These are phyloP conservation scores for Stomorhina lunata DNA, from an alignment of 2,888 invertebrate genomes.

Conservation along the genomic window DNA sequence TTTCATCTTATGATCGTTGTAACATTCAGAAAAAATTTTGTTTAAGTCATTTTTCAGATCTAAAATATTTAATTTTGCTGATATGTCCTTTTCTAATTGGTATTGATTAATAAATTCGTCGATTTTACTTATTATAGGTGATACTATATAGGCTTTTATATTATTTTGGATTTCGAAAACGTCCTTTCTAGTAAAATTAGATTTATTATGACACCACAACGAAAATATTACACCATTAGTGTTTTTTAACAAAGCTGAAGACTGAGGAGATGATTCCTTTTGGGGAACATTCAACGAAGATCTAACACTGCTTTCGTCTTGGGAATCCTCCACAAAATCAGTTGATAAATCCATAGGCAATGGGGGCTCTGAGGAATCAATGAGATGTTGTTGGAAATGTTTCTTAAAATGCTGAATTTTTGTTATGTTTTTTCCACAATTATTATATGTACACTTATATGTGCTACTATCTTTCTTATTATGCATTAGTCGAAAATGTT, in stretches of 20 bases:
- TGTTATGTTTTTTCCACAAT: background rate
- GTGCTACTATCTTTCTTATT: background rate
- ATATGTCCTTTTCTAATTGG: background rate
- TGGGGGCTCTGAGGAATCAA: no score
- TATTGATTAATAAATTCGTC: background rate
- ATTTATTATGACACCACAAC: background rate
- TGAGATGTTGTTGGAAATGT: no score
- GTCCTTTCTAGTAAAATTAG: background rate
- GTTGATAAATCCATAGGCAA: no score
- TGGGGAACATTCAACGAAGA: no score
- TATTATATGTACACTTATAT: background rate
- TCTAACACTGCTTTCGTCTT: no score
- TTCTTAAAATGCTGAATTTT: no score
- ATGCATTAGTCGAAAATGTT: no score
- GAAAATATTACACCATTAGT: no score
- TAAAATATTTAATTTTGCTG: background rate
- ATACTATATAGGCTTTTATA: background rate
- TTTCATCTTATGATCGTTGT: background rate
- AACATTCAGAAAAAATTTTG: background rate
- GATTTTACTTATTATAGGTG: background rate
- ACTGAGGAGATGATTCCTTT: no score
- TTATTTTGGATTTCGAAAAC: background rate
- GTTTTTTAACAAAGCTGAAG: no score
- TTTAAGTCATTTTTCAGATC: background rate
- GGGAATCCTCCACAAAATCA: no score